A percentile compares a stretch with the other conserved stretches of the same genome.
phyloP scores from a whole-genome alignment of 1,140 invertebrate species.

The Eubasilissa regina region DNA sequence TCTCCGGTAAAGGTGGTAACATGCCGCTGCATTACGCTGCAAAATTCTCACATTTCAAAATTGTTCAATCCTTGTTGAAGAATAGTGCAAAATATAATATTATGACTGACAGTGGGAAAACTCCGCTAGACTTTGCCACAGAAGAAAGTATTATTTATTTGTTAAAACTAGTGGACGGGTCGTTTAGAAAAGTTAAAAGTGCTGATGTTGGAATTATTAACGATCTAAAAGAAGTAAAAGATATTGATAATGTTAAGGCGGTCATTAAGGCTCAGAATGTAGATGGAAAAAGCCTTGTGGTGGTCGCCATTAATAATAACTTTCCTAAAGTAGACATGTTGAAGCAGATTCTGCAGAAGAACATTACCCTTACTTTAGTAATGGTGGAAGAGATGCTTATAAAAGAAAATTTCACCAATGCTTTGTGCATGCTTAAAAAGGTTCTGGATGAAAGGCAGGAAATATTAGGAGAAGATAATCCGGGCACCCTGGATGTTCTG shows the following conservation, averaged over 20 bases:
- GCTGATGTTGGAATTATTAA: not conserved
- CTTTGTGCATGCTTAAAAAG: not conserved
- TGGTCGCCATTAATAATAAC: not conserved
- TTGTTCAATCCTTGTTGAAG: not conserved
- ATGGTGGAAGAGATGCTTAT: not conserved
- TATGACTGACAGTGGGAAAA: not conserved
- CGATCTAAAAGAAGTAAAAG: not conserved
- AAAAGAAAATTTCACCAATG: not conserved
- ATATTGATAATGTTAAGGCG: not conserved
- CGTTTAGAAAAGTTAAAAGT: constrained; percentile 1
- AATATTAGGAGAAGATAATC: constrained; percentile 3
- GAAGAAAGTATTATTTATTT: not conserved
- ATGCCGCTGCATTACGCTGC: not conserved
- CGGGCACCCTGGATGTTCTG: not conserved
- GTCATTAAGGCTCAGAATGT: not conserved
- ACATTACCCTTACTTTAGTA: not conserved
- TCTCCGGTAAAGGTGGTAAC: not conserved
- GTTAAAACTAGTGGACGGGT: not conserved
- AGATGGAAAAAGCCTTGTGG: not conserved
- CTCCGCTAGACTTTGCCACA: not conserved
- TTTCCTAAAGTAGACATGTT: constrained; percentile 1
- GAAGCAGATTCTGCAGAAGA: not conserved
- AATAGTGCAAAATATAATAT: not conserved
- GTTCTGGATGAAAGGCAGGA: constrained; percentile 3
- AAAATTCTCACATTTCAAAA: not conserved